Conservation (phyloP, 2,888 invertebrate genomes). For the Sphaeridia pumilis region DNA sequence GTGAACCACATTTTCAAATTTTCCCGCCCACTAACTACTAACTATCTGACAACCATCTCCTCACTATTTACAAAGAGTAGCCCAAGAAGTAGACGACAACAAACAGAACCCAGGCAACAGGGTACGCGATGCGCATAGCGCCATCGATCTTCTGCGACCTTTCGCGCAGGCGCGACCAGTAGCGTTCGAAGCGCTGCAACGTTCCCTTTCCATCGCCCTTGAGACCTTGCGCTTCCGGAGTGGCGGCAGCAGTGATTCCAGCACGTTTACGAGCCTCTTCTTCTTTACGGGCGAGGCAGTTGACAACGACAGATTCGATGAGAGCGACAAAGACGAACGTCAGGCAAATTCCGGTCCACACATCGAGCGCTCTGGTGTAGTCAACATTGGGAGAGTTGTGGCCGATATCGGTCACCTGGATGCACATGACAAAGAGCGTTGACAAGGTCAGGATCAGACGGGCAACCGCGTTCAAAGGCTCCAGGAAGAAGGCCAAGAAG, state of each 20-base stretch:
- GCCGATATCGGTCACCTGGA: conserved; percentile 22
- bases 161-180: conserved; percentile 9
- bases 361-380: conserved; percentile 33
- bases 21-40: not conserved
- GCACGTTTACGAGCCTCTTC: conserved; percentile 2
- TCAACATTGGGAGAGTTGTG: conserved; percentile 22
- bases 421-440: conserved; percentile 25
- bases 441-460: conserved; percentile 31
- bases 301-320: conserved; percentile 31
- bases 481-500: conserved; percentile 36
- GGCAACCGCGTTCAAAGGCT: conserved; percentile 22
- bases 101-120: conserved; percentile 18
- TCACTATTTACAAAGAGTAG: not conserved
- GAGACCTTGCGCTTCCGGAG: conserved; percentile 2
- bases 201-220: conserved; percentile 3
- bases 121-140: conserved; percentile 19
- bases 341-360: conserved; percentile 33
- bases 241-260: not conserved
- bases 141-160: conserved; percentile 23
- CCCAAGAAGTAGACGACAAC: conserved; percentile 17
- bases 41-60: not conserved
- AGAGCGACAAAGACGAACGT: conserved; percentile 34
- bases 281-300: conserved; percentile 19
- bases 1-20: no score
- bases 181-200: conserved; percentile 10